A percentile compares a stretch with the other conserved stretches of the same genome.
phyloP scores from a whole-genome alignment of 2,888 invertebrate genomes.

The Leucophenga maculata region DNA sequence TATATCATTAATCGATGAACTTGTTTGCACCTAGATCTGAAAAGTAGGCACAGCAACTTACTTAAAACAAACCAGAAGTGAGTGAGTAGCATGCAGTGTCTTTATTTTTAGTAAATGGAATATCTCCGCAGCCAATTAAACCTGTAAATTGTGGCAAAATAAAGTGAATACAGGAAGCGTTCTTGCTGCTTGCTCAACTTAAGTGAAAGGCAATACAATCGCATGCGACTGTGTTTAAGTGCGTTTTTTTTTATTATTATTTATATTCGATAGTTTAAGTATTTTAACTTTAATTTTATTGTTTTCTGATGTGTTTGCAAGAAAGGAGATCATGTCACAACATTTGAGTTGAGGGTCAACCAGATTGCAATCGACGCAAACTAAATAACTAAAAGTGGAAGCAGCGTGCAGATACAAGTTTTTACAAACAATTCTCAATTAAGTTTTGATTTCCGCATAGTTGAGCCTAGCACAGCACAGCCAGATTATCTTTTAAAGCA shows the following conservation, averaged over 20 bases:
- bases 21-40: background rate
- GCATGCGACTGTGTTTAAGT: too few relatives aligned
- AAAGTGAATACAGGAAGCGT: conserved; percentile 17
- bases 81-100: conserved; percentile 26
- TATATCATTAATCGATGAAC: too few relatives aligned
- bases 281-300: conserved; percentile 12
- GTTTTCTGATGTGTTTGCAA: background rate
- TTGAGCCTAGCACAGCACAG: too few relatives aligned
- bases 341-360: conserved; percentile 17
- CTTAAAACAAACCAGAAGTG: background rate
- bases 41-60: background rate
- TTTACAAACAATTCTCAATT: too few relatives aligned
- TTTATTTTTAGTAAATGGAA: conserved; percentile 66
- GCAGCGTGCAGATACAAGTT: background rate
- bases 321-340: conserved; percentile 17
- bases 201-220: conserved; percentile 17
- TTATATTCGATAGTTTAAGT: background rate
- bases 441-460: too few relatives aligned
- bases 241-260: background rate
- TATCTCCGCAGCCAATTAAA: conserved; percentile 66
- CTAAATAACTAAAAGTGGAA: background rate
- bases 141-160: conserved; percentile 52
- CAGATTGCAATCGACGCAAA: background rate
- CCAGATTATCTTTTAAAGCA: too few relatives aligned
- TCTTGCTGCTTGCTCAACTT: background rate